Evolutionary conservation across 2,888 invertebrate species (phyloP), one percentile per base, ranked within the genome.

Genomic region (Choristoneura rosaceana): DNA sequence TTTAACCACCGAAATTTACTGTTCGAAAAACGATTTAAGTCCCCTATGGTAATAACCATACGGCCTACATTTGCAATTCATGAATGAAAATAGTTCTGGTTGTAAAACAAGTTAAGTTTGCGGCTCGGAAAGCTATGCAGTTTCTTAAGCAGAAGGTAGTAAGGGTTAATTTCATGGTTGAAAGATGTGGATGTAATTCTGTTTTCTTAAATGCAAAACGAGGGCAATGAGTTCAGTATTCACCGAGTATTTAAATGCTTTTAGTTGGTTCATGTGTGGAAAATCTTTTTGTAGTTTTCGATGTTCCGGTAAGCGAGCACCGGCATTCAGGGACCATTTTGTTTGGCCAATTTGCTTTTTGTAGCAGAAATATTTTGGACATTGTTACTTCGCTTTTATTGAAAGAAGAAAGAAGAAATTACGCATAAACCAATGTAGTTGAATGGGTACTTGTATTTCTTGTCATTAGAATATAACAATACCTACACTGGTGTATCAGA

Each of bases 201-300:
- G 66, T 60, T 55, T 38, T 12, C 43, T 67, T 62, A 47, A 67
- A 71, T 71, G 61, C 66, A 58, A 62, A 71, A 71, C 55, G 71
- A 71, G 71, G 66, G 66, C 66, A 71, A 71, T 62, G 71, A 71
- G 71, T 71, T 71, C 45, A 55, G 71, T 34, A 62, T 67, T 71
- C 71, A 58, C 61, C 66, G 61, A 62, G 71, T 71, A 62, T 66
- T 71, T 71, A 71, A 71, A 43, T 71, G 71, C 61, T 67, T 43
- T 45, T 34, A 43, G 63, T 45, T 70, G 55, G 71, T 62, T 55
- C 45, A 62, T 47, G 62, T 71, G 66, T 62, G 61, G 50, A 64
- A 65, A 61, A 38, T 70, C 43, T 70, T 71, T 34, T 61, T 61
- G 41, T 70, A 47, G 17, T 47, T 70, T 58, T n/a, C 41, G 50